Conservation (phyloP, 2,888 invertebrate species). For the Rhingia rostrata region DNA sequence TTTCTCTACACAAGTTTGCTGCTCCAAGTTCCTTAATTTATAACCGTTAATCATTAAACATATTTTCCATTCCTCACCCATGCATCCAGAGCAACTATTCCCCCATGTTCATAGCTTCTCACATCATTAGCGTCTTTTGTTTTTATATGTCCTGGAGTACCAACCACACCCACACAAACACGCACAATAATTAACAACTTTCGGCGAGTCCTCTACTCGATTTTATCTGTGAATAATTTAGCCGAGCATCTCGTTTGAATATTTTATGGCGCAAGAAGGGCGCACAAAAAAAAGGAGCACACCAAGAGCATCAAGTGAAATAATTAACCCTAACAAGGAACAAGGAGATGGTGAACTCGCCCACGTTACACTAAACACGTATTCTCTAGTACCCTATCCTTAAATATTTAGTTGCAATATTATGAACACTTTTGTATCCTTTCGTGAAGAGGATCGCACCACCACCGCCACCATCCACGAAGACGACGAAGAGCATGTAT, state of each 20-base stretch:
- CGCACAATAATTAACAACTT: conserved; percentile 50
- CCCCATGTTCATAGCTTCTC: conserved; percentile 18
- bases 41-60: too few species aligned
- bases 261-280: conserved; percentile 37
- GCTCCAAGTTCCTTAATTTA: too few species aligned
- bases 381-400: conserved; percentile 7
- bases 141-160: not conserved
- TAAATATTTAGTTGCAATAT: conserved; percentile 59
- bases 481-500: conserved; percentile 39
- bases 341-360: conserved; percentile 17
- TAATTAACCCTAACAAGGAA: conserved; percentile 52
- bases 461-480: conserved; percentile 38
- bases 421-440: conserved; percentile 28
- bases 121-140: conserved; percentile 31
- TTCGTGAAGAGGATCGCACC: conserved; percentile 18
- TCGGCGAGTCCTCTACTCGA: conserved; percentile 25
- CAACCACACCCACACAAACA: not conserved
- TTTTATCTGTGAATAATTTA: conserved; percentile 56
- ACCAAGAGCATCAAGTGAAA: conserved; percentile 50
- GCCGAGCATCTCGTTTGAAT: conserved; percentile 30
- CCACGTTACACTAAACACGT: not conserved
- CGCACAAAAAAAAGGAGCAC: not conserved
- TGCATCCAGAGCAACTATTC: too few species aligned
- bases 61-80: too few species aligned
- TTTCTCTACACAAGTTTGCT: too few species aligned